These are phyloP conservation scores for Ianthella basta DNA, from an alignment of 37 sponge, comb jelly and placozoan genomes.

Conservation along the genomic window DNA sequence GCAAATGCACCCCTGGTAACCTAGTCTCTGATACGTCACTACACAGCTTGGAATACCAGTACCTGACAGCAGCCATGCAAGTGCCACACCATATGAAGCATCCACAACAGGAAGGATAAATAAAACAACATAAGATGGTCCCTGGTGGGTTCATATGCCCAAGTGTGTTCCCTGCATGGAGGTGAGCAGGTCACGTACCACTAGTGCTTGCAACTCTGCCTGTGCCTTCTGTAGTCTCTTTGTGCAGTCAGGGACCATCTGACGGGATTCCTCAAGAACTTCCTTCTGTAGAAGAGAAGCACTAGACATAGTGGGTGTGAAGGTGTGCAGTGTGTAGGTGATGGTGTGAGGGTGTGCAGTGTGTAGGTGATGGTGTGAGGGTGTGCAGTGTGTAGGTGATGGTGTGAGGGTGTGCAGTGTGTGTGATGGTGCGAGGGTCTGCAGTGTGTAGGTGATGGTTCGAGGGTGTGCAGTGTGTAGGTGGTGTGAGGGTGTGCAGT, in stretches of 20 bases:
- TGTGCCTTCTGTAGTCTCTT: conserved; percentile 58
- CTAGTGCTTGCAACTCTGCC: conserved; percentile 43
- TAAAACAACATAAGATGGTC: too few species aligned
- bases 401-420: background rate
- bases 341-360: background rate
- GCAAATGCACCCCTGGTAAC: too few species aligned
- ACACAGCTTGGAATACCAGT: too few species aligned
- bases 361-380: background rate
- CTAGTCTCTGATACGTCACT: too few species aligned
- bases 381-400: background rate
- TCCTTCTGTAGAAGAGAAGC: conserved; percentile 49
- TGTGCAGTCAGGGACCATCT: conserved; percentile 79
- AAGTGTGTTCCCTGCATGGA: background rate
- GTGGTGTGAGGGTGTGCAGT: too few species aligned
- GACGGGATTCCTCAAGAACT: conserved; percentile 68
- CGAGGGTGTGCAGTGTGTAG: too few species aligned
- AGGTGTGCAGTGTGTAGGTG: background rate
- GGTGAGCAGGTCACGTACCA: conserved; percentile 52
- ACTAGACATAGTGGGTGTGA: background rate
- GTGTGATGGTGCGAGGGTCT: background rate
- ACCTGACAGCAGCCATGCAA: too few species aligned
- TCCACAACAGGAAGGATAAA: too few species aligned
- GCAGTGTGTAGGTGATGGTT: too few species aligned
- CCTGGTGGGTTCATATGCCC: too few species aligned
- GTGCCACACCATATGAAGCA: too few species aligned